phyloP scores from a whole-genome alignment of 2,113 vertebrate genomes.

The Patagioenas fasciata region DNA sequence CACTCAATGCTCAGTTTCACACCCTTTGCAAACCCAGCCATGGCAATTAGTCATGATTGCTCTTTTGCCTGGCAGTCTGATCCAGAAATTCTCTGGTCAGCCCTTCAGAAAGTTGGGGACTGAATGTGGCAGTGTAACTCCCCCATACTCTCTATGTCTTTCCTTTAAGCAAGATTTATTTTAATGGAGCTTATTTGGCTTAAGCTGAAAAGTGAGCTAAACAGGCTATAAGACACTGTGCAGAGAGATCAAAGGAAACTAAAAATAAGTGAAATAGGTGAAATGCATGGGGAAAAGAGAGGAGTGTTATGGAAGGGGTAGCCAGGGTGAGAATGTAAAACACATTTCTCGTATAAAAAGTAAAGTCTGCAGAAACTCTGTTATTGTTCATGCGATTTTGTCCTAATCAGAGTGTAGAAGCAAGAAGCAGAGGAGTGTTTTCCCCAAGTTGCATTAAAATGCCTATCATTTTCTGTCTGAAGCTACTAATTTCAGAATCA shows the following conservation, averaged over 20 bases:
- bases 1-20: not conserved
- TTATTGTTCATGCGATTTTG: slow-evolving; percentile 8
- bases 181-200: not conserved
- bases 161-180: not conserved
- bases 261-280: not conserved
- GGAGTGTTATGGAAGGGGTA: not conserved
- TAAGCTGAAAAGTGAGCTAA: not conserved
- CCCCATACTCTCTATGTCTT: not conserved
- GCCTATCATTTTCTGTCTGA: slow-evolving; percentile 40
- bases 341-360: not conserved
- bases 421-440: slow-evolving; percentile 18
- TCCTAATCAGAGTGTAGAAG: not conserved
- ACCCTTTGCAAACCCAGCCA: not conserved
- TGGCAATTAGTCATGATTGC: not conserved
- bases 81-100: not conserved
- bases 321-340: not conserved
- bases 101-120: not conserved
- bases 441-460: slow-evolving; percentile 32
- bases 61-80: not conserved
- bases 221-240: not conserved
- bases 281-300: not conserved
- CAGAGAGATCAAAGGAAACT: not conserved
- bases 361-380: not conserved
- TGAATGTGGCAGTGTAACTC: not conserved
- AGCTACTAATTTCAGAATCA: slow-evolving; percentile 62